Conservation (phyloP, 2,113 vertebrate genomes). For the Stegastes partitus region DNA sequence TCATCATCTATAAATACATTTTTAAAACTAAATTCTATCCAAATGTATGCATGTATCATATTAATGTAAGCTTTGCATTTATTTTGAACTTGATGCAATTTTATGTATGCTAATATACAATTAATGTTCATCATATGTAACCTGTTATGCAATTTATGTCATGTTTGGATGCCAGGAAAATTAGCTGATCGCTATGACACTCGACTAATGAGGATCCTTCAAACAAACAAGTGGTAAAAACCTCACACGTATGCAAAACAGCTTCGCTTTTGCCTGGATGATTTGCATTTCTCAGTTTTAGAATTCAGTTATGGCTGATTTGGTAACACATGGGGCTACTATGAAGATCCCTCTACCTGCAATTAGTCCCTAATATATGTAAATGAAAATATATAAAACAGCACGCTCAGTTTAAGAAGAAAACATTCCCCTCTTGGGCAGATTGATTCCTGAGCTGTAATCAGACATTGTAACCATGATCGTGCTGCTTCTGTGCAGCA, state of each 20-base stretch:
- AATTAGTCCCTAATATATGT: not conserved
- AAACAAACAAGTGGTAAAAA: too few relatives aligned
- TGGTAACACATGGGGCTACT: not conserved
- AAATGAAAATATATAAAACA: not conserved
- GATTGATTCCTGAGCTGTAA: constrained; percentile 32
- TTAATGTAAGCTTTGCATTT: too few relatives aligned
- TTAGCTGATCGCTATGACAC: too few relatives aligned
- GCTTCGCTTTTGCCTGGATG: not conserved
- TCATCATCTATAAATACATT: too few relatives aligned
- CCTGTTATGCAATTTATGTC: too few relatives aligned
- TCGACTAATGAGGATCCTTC: too few relatives aligned
- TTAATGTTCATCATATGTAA: too few relatives aligned
- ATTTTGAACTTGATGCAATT: too few relatives aligned
- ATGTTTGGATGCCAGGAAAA: too few relatives aligned
- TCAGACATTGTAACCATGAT: constrained; percentile 11
- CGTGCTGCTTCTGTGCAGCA: constrained; percentile 28
- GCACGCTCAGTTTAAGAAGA: not conserved
- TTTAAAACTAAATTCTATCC: too few relatives aligned
- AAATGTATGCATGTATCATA: too few relatives aligned
- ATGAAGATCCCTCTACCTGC: not conserved
- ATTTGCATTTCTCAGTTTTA: not conserved
- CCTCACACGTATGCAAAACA: not conserved
- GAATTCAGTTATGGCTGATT: not conserved
- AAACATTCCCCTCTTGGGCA: not conserved
- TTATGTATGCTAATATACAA: too few relatives aligned